Base-by-base conservation (phyloP, 2,113 vertebrate genomes). In the Catagonus wagneri region DNA sequence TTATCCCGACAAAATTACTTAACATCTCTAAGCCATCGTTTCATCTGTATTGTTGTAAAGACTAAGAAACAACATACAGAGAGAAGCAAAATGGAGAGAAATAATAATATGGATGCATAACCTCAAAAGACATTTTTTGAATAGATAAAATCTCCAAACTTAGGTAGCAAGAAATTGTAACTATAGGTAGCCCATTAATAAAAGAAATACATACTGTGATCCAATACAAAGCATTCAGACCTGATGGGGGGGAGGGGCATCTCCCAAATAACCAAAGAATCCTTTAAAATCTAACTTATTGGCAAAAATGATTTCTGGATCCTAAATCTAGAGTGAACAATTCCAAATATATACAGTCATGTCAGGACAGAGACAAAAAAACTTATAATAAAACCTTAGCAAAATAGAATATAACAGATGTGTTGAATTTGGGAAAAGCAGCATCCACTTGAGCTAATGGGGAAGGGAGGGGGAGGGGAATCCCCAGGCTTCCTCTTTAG, bases 241-340 rank as follows among this genome's bases (percentile, higher is more conserved):
- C 17, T 78, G n/a, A 86, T 74, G 29, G 20, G 78, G 23, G 52
- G 0, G 0, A 34, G 22, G 5, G 17, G 83, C 61, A 76, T 72
- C 27, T 86, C 66, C n/a, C 54, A 65, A 90, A 61, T 22, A 84
- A 80, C 8, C 29, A 75, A 86, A 60, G 4, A 68, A 32, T 10
- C 65, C 88, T 23, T 20, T 65, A 83, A 85, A 87, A 69, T 54
- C 44, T 20, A 78, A 56, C 66, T 68, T 63, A 39, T 74, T 90
- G 66, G 25, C 34, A 25, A 96, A 95, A 83, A 16, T 29, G 15
- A 65, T 50, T 76, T 96, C 52, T 65, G 71, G 81, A 88, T 4
- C n/a, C 17, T 3, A 34, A 56, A 63, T 39, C 16, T 60, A 19
- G 56, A 90, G 80, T 11, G 76, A 96, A 74, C 4, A 69, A 52